Conservation (phyloP, 2,888 invertebrate genomes). For the Patella caerulea region DNA sequence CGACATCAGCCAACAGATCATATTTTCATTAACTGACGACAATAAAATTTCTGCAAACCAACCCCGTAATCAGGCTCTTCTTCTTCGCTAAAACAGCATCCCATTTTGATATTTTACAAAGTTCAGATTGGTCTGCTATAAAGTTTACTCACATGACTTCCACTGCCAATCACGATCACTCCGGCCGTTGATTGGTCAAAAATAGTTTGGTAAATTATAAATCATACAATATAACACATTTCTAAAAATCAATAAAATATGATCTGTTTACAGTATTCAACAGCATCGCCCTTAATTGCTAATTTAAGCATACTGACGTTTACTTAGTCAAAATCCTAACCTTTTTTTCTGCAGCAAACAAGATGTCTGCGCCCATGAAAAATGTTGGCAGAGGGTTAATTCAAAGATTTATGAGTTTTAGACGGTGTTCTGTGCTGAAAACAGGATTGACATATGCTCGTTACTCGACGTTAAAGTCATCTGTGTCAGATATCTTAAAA, state of each 20-base stretch:
- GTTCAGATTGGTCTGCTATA: conserved; percentile 19
- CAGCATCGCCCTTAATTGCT: too few species aligned
- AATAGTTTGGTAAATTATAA: not conserved
- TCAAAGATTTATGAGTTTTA: conserved; percentile 12
- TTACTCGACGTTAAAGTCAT: conserved; percentile 33
- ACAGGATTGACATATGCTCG: conserved; percentile 19
- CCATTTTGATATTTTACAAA: conserved; percentile 37
- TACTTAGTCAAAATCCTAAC: too few species aligned
- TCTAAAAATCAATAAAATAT: too few species aligned
- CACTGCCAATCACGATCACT: conserved; percentile 10
- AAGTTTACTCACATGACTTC: conserved; percentile 36
- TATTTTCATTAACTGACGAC: too few species aligned
- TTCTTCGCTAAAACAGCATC: conserved; percentile 50
- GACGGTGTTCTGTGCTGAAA: not conserved
- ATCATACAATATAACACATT: not conserved
- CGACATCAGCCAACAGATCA: too few species aligned
- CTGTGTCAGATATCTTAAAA: conserved; percentile 34
- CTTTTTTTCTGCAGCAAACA: conserved; percentile 12
- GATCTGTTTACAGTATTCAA: too few species aligned
- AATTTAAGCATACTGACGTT: too few species aligned
- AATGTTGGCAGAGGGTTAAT: not conserved
- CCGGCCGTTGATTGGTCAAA: conserved; percentile 11
- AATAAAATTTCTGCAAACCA: not conserved
- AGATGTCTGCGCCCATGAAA: conserved; percentile 49
- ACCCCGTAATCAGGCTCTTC: conserved; percentile 43